Base-by-base conservation (phyloP, 2,888 invertebrate genomes). In the Ophion ellenae region DNA sequence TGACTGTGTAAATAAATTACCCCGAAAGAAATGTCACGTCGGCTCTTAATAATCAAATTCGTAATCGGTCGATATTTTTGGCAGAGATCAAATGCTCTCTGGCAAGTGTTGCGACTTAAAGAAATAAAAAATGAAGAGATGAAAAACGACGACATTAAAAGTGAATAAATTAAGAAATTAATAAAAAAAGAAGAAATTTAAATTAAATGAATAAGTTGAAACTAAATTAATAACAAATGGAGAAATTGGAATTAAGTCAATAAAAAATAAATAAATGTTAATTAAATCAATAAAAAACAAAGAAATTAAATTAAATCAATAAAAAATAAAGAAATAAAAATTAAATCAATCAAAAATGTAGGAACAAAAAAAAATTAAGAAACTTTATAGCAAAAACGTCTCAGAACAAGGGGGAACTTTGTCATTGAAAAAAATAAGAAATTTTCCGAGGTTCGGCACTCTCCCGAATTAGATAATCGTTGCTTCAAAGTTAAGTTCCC, bases 401-500 rank as follows among this genome's bases (percentile, higher is more conserved):
- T 40, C 40, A 7, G 40, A 40, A 40, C 28, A 17, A 28, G 24
- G 47, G 17, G 9, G 28, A 28, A 70, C 5, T 28, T 53, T 53
- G 17, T 28, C n/a, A 32, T 3, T 36, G 9, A 59, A 36, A 36
- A 17, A 11, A 36, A 59, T 28, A n/a, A 1, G 28, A 4, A 53
- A n/a, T 36, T 53, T 17, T 7, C 10, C 24, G 14, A 69, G 24
- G 24, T 24, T 24, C 45, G 2, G 20, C 28, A 57, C 17, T 14
- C 11, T 10, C 11, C 28, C 20, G 28, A 28, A 24, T 63, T n/a
- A 28, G 36, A 20, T 75, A 45, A n/a, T 45, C 45, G 61, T 63
- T 28, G n/a, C 64, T 63, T 36, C 28, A n/a, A 40, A 71, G 24
- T 63, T 7, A 75, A 59, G 40, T 28, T 74, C 73, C 67, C 45